Evolutionary conservation across 2,797 vertebrate species (phyloP).

Genomic region (Distichodus sexfasciatus): DNA sequence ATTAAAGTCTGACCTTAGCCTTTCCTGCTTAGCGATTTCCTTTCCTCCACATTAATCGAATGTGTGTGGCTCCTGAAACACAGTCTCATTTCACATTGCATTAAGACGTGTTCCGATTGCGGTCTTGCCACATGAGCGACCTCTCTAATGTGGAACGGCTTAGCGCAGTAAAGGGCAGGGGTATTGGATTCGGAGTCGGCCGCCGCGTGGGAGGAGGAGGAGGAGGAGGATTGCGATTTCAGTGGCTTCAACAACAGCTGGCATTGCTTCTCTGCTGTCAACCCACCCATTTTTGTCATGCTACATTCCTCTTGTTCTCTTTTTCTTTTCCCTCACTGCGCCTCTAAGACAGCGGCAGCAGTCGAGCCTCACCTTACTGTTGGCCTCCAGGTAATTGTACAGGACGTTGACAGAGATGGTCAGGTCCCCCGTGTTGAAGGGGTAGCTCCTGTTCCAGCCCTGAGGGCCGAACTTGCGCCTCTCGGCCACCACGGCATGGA

Average conservation of each 20-base stretch:
- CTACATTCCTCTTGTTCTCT: background rate
- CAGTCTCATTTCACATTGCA: background rate
- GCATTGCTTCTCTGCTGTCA: constrained; percentile 35
- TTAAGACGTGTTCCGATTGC: background rate
- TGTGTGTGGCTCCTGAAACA: background rate
- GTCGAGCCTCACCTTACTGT: constrained; percentile 82
- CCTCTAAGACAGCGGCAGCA: no score
- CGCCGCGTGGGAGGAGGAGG: constrained; percentile 39
- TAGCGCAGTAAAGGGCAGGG: constrained; percentile 29
- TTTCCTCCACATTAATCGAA: background rate
- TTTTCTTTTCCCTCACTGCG: background rate
- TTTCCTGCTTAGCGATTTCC: no score
- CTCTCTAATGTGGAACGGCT: constrained; percentile 3
- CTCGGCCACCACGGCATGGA: constrained; percentile 91
- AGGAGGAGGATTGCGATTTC: constrained; percentile 38
- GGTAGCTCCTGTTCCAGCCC: constrained; percentile 92
- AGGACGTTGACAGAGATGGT: constrained; percentile 91
- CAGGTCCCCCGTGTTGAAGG: constrained; percentile 90
- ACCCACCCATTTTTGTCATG: constrained; percentile 16
- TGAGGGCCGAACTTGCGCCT: constrained; percentile 91
- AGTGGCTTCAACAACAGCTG: constrained; percentile 16
- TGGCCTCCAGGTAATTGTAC: constrained; percentile 92
- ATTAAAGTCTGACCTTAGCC: no score
- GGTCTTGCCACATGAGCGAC: background rate
- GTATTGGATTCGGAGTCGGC: constrained; percentile 33